Evolutionary conservation across 2,113 vertebrate genomes (phyloP), one percentile per base, ranked within the genome.

Genomic region (Aplodontia rufa): DNA sequence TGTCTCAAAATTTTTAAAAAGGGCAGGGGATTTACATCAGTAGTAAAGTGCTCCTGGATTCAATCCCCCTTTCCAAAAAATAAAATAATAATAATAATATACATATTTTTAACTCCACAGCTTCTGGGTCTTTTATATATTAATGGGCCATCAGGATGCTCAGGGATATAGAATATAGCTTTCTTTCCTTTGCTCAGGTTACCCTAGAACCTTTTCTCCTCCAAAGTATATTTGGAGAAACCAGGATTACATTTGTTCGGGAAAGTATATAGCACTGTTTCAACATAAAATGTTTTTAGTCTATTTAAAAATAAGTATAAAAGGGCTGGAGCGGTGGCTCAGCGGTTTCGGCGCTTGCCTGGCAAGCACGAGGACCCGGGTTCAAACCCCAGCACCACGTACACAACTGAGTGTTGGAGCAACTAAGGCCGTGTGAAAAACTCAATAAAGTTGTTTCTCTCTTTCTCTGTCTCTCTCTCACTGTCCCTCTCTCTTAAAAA

Each of bases 241-340:
- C 42, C 16, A 96, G 4, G 12, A 42, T 87, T 62, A 89, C 3
- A 62, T 12, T 87, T 45, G 40, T 74, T 49, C 69, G 49, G 62
- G 55, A 90, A 92, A 87, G 12, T 49, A 22, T 51, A 85, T 75
- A 75, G 45, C n/a, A 87, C 6, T 42, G 32, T 42, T 86, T 90
- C 45, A 75, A 85, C 24, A 32, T 64, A 81, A 66, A 37, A 9
- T 89, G 35, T 45, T 91, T 32, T 58, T n/a, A 81, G 40, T 68
- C 64, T 79, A 79, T 49, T 30, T 72, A 84, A 91, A 93, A 94
- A 40, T 76, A 90, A 55, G 19, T 64, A 66, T 37, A n/a, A n/a
- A n/a, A n/a, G n/a, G n/a, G n/a, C n/a, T n/a, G n/a, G n/a, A n/a
- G n/a, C n/a, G n/a, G n/a, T n/a, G n/a, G n/a, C n/a, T n/a, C n/a